Percentiles rank a stretch among this genome's conserved stretches.
Evolutionary conservation across 2,888 invertebrate species (phyloP).

Genomic region (Diogma glabrata): DNA sequence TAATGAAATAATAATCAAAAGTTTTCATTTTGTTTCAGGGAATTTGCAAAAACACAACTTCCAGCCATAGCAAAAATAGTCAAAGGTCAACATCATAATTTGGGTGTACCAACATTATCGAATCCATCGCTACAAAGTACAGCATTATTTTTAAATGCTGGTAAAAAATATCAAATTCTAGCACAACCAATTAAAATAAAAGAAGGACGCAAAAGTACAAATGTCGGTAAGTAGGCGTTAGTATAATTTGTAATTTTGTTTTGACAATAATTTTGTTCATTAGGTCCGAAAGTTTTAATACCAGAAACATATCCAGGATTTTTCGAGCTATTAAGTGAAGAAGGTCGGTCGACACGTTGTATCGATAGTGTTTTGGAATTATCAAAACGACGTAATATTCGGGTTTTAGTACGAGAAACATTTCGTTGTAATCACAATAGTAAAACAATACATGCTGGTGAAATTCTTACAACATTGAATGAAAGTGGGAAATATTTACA

Average conservation of each 20-base stretch:
- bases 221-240: constrained; percentile 38
- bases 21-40: no score
- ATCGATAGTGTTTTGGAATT: constrained; percentile 81
- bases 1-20: no score
- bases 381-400: constrained; percentile 50
- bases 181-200: constrained; percentile 85
- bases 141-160: constrained; percentile 73
- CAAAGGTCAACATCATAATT: constrained; percentile 85
- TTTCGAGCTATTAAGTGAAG: constrained; percentile 89
- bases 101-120: constrained; percentile 80
- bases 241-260: neutral
- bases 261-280: neutral
- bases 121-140: constrained; percentile 79
- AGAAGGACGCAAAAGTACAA: constrained; percentile 70
- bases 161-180: constrained; percentile 73
- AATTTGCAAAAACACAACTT: constrained; percentile 57
- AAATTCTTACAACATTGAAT: constrained; percentile 65
- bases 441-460: constrained; percentile 65
- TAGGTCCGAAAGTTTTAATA: constrained; percentile 70
- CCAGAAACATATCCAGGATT: constrained; percentile 85
- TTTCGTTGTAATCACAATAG: constrained; percentile 36
- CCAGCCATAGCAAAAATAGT: constrained; percentile 85
- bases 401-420: constrained; percentile 36
- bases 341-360: constrained; percentile 80
- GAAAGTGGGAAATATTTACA: constrained; percentile 71